Conservation (phyloP, 2,797 vertebrate species). For the Ispidina picta region DNA sequence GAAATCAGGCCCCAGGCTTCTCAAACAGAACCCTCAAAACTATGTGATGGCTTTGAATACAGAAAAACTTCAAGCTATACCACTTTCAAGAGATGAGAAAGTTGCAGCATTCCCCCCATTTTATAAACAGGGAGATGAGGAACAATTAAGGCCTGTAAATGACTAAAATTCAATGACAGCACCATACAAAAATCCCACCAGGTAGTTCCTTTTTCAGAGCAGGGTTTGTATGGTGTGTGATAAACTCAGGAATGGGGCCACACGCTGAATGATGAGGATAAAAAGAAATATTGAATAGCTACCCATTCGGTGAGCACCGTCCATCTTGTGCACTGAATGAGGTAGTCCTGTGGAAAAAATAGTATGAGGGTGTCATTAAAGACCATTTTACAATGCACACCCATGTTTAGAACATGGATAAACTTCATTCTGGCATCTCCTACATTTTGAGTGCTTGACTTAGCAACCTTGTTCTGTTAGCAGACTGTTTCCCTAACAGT, state of each 20-base stretch:
- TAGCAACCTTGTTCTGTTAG: constrained; percentile 48
- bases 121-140: constrained; percentile 17
- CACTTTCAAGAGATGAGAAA: constrained; percentile 13
- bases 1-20: not conserved
- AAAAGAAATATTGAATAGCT: constrained; percentile 75
- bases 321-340: constrained; percentile 76
- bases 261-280: constrained; percentile 72
- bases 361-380: constrained; percentile 70
- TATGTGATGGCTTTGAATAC: not conserved
- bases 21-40: not conserved
- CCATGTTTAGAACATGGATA: not conserved
- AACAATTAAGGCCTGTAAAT: constrained; percentile 36
- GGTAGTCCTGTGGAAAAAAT: constrained; percentile 74
- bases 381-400: constrained; percentile 50
- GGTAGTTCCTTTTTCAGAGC: constrained; percentile 58
- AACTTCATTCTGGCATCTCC: constrained; percentile 30
- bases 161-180: constrained; percentile 48
- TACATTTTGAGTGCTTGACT: constrained; percentile 50
- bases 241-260: constrained; percentile 67
- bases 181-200: constrained; percentile 63
- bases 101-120: not conserved
- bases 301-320: constrained; percentile 74
- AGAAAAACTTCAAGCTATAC: constrained; percentile 6
- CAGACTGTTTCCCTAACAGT: not conserved
- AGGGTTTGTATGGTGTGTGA: constrained; percentile 63